These are phyloP conservation scores for Anguilla pacifica DNA, from an alignment of 2,797 vertebrate species.

Conservation along the genomic window DNA sequence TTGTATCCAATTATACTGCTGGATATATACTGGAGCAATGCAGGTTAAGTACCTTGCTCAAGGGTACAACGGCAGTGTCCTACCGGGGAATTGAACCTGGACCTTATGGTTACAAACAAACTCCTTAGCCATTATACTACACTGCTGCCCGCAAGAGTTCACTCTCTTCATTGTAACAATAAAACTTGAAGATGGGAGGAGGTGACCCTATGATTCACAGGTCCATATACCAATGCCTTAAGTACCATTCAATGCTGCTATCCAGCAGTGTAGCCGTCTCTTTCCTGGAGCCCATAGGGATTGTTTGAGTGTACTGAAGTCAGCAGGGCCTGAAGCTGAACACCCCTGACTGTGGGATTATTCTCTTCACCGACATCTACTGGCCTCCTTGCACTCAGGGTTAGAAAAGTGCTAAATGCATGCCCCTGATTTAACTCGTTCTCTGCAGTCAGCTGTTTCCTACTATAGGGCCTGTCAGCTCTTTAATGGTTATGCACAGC, in stretches of 20 bases:
- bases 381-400: conserved; percentile 63
- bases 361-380: conserved; percentile 66
- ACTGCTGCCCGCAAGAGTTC: too few relatives aligned
- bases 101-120: too few relatives aligned
- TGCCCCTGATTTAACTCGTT: conserved; percentile 74
- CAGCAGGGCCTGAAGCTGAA: conserved; percentile 67
- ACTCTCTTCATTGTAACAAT: not conserved
- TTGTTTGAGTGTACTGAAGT: conserved; percentile 67
- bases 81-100: too few relatives aligned
- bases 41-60: too few relatives aligned
- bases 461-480: conserved; percentile 63
- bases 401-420: conserved; percentile 53
- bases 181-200: not conserved
- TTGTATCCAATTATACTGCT: too few relatives aligned
- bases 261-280: conserved; percentile 5
- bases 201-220: not conserved
- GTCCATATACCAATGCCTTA: conserved; percentile 19
- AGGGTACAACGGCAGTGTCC: too few relatives aligned
- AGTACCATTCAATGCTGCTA: not conserved
- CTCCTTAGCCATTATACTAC: too few relatives aligned
- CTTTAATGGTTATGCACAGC: conserved; percentile 54
- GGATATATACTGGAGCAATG: too few relatives aligned
- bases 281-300: conserved; percentile 61
- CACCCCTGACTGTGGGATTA: conserved; percentile 69
- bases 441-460: conserved; percentile 58